Evolutionary conservation across 2,113 vertebrate species (phyloP), one percentile per base, ranked within the genome.

Genomic region (Notarius lentiginosus): DNA sequence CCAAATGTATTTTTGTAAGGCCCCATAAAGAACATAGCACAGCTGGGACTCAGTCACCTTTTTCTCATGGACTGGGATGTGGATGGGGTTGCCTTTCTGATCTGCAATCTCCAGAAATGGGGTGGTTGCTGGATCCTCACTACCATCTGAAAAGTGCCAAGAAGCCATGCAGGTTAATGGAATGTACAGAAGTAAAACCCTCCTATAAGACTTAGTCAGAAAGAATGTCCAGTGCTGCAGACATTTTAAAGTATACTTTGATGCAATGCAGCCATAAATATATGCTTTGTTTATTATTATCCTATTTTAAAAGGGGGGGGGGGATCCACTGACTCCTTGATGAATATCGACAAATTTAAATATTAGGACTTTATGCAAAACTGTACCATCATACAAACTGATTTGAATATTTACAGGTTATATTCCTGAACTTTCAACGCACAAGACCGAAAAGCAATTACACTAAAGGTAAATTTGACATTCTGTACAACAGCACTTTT

Each of bases 101-200:
- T 99, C 98, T 0, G 97, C 96, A 53, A 99, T 98, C 91, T 99
- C 97, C 80, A 99, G 92, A 86, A 97, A 98, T 0, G 98, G 97
- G 2, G 83, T 90, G 15, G 92, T 94, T 53, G 95, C 93, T 0
- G 95, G 90, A 89, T 98, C 97, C 5, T 97, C 94, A 83, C 91
- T 96, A 89, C 95, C 96, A 24, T 97, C 97, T 99, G 93, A 77
- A 89, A 91, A 18, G 73, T 20, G 30, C 9, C 81, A 9, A 73
- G 34, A 83, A 30, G 41, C 30, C 75, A 2, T 34, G 27, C 8
- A 66, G 2, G 49, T 66, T 30, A 85, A 14, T 61, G 14, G 24
- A 60, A 4, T 30, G n/a, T 56, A 53, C 41, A 49, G 10, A 17
- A 24, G 1, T 17, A 24, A 20, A 20, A 41, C 15, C 9, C 22